Percentiles rank a stretch among this genome's conserved stretches.
These are phyloP conservation scores for Gryon sp. DNA, from an alignment of 1,140 invertebrate species.

Conservation along the genomic window DNA sequence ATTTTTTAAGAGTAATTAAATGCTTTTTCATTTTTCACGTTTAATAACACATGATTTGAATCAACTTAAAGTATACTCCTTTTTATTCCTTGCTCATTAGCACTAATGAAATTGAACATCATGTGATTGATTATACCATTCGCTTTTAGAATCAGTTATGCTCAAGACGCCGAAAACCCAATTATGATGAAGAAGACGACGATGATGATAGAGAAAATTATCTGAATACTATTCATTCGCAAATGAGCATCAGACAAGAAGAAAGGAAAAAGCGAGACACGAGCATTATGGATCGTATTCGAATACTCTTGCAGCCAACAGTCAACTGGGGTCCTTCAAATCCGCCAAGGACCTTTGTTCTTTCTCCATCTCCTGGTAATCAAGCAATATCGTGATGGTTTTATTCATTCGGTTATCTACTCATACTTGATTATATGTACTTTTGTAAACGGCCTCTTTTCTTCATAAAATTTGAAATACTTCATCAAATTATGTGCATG, in stretches of 20 bases:
- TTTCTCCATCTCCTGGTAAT: conserved; percentile 72
- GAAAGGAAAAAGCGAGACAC: conserved; percentile 58
- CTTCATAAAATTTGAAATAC: too few relatives aligned
- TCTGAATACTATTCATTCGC: conserved; percentile 60
- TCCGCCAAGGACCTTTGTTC: conserved; percentile 70
- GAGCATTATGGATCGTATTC: conserved; percentile 72
- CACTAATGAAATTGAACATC: conserved; percentile 58
- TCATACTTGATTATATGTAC: too few relatives aligned
- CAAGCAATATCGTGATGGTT: too few relatives aligned
- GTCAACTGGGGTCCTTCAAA: conserved; percentile 83
- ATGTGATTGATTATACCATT: conserved; percentile 13
- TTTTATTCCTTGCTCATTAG: too few relatives aligned
- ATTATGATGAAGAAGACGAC: conserved; percentile 70
- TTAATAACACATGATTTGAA: too few relatives aligned
- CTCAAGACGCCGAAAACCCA: conserved; percentile 57
- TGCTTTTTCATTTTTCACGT: too few relatives aligned
- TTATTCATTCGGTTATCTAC: too few relatives aligned
- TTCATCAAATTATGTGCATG: conserved; percentile 6
- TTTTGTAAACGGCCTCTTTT: too few relatives aligned
- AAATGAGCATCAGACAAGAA: conserved; percentile 50
- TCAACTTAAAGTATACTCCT: too few relatives aligned
- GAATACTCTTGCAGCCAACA: conserved; percentile 82
- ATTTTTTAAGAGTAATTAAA: too few relatives aligned
- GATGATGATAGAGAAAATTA: conserved; percentile 70
- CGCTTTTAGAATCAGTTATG: conserved; percentile 68